Evolutionary conservation across 2,113 vertebrate genomes (phyloP).

Genomic region (Glaucomys volans): DNA sequence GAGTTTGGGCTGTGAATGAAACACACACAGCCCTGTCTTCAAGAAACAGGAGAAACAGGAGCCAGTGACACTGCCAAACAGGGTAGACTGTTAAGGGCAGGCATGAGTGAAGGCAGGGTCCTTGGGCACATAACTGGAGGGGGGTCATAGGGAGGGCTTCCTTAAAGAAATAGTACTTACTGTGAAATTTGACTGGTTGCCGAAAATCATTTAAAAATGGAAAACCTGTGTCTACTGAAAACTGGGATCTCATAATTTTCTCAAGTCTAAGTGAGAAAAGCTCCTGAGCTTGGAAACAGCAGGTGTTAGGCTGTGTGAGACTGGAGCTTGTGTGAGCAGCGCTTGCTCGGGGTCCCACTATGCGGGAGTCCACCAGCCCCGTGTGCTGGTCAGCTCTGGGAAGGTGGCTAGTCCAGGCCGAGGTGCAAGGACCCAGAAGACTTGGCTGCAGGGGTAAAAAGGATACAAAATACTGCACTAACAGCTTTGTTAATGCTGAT

Average conservation of each 20-base stretch:
- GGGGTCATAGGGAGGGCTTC: not conserved
- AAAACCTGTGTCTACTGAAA: not conserved
- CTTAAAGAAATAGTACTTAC: not conserved
- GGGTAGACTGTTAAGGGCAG: not conserved
- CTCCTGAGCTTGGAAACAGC: not conserved
- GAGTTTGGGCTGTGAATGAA: not conserved
- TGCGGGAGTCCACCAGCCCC: not conserved
- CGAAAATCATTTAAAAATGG: not conserved
- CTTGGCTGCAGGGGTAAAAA: not conserved
- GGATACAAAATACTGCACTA: not conserved
- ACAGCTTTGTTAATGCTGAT: not conserved
- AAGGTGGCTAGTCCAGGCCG: not conserved
- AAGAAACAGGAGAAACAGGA: not conserved
- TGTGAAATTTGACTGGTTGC: not conserved
- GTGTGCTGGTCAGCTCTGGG: not conserved
- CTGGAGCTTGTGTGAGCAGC: not conserved
- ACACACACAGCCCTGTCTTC: not conserved
- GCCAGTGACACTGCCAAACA: not conserved
- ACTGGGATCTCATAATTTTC: not conserved
- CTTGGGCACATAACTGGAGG: not conserved
- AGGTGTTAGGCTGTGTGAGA: not conserved
- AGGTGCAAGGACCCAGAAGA: not conserved
- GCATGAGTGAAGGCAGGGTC: not conserved
- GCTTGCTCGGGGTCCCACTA: accelerated
- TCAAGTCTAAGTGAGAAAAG: not conserved